These are phyloP conservation scores for Dicyrtomina minuta DNA, from an alignment of 2,888 invertebrate genomes.

Conservation along the genomic window DNA sequence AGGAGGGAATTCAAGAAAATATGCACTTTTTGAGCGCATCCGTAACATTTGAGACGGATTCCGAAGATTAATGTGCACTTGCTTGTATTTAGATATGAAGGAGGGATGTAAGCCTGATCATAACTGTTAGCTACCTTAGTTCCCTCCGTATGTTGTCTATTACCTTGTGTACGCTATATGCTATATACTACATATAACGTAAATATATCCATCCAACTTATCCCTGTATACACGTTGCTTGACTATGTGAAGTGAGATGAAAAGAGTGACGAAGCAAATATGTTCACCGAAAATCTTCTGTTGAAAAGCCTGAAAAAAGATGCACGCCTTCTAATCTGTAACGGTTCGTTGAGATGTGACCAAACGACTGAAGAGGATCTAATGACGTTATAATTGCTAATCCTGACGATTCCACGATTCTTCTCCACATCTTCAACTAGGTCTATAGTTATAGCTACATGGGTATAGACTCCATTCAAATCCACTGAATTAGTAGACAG, in stretches of 20 bases:
- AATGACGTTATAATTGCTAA: slow-evolving; percentile 17
- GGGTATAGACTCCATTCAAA: neutral
- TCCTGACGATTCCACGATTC: slow-evolving; percentile 1
- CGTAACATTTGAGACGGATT: slow-evolving; percentile 3
- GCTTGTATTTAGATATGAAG: too few relatives aligned
- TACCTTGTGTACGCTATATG: too few relatives aligned
- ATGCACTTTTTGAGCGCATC: slow-evolving; percentile 18
- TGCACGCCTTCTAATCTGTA: slow-evolving; percentile 15
- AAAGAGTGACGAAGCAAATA: slow-evolving; percentile 18
- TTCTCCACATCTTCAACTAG: neutral
- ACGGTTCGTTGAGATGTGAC: slow-evolving; percentile 20
- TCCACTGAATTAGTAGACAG: neutral
- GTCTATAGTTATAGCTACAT: too few relatives aligned
- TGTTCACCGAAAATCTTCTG: slow-evolving; percentile 3
- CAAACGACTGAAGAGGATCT: slow-evolving; percentile 2
- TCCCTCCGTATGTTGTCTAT: too few relatives aligned
- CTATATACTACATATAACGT: neutral
- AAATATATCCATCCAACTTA: neutral
- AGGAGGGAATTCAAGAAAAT: neutral
- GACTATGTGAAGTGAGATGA: neutral
- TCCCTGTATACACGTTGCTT: too few relatives aligned
- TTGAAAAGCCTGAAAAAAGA: slow-evolving; percentile 8
- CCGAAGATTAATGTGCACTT: too few relatives aligned
- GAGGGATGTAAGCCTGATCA: too few relatives aligned
- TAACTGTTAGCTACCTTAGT: too few relatives aligned